A percentile compares a stretch with the other conserved stretches of the same genome.
These are phyloP conservation scores for Harpagoxenus sublaevis DNA, from an alignment of 2,888 invertebrate genomes.

Conservation along the genomic window DNA sequence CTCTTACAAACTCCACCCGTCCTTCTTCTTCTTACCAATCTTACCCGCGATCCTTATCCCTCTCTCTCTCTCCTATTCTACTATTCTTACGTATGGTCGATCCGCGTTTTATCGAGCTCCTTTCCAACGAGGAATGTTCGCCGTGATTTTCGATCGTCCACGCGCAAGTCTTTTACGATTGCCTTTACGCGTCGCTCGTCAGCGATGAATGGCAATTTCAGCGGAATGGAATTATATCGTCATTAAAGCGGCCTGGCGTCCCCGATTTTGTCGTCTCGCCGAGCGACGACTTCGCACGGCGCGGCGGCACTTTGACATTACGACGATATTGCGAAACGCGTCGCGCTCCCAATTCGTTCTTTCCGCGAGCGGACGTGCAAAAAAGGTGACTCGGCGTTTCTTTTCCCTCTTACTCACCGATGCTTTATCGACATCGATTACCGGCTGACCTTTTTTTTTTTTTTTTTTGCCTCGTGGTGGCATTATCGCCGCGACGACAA, in stretches of 20 bases:
- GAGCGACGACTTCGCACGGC: constrained; percentile 30
- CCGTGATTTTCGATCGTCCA: constrained; percentile 67
- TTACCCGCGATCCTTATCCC: not conserved
- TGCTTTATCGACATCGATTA: constrained; percentile 73
- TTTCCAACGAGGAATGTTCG: constrained; percentile 57
- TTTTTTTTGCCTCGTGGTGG: constrained; percentile 57
- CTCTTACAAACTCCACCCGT: constrained; percentile 48
- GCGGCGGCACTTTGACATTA: constrained; percentile 42
- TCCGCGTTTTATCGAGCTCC: constrained; percentile 69
- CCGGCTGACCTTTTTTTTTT: constrained; percentile 18
- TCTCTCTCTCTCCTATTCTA: constrained; percentile 22
- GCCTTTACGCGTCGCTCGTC: constrained; percentile 62
- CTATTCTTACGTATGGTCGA: constrained; percentile 64
- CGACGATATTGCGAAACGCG: constrained; percentile 9
- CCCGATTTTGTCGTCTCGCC: constrained; percentile 65
- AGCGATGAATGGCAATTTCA: constrained; percentile 65
- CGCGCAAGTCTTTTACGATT: constrained; percentile 61
- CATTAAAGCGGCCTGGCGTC: constrained; percentile 62
- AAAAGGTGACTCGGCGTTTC: constrained; percentile 28
- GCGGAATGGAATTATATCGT: constrained; percentile 72
- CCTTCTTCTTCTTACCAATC: not conserved
- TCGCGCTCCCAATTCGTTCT: constrained; percentile 30
- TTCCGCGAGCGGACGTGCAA: not conserved
- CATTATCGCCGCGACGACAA: constrained; percentile 69
- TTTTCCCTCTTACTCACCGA: constrained; percentile 4